These are phyloP conservation scores for Lingula anatina DNA, from an alignment of 2,888 invertebrate genomes.

Conservation along the genomic window DNA sequence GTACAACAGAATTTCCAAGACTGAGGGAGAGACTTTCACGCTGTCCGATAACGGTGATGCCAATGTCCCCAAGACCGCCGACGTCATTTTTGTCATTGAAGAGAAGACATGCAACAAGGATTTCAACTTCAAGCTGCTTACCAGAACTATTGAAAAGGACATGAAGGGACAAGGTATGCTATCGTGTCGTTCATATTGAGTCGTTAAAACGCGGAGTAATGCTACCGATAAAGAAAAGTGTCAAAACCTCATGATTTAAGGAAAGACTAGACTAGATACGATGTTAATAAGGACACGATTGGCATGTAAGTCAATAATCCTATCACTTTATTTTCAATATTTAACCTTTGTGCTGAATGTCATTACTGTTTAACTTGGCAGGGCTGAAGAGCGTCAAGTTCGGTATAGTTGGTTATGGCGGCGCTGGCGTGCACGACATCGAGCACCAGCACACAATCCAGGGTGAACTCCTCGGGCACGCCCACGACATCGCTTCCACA, in stretches of 20 bases:
- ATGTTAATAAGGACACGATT: no score
- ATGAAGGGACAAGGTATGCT: slow-evolving; percentile 28
- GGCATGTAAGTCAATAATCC: no score
- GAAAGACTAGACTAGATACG: no score
- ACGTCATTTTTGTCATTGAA: slow-evolving; percentile 75
- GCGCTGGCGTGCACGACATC: slow-evolving; percentile 59
- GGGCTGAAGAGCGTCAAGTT: slow-evolving; percentile 60
- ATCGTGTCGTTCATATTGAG: no score
- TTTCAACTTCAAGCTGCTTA: slow-evolving; percentile 52
- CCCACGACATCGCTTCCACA: slow-evolving; percentile 24
- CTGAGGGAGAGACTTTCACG: neutral
- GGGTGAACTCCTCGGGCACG: slow-evolving; percentile 34
- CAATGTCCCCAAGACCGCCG: slow-evolving; percentile 66
- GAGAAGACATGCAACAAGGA: slow-evolving; percentile 77
- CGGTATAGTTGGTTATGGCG: slow-evolving; percentile 69
- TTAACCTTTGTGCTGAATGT: no score
- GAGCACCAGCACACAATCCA: slow-evolving; percentile 66
- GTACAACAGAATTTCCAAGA: no score
- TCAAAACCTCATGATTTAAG: no score
- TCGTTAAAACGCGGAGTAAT: no score
- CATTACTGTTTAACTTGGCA: no score
- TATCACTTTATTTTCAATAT: no score
- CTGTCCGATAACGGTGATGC: neutral
- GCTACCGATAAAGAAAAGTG: no score
- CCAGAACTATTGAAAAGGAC: slow-evolving; percentile 31